These are phyloP conservation scores for Ia io DNA, from an alignment of 2,113 vertebrate genomes.

Conservation along the genomic window DNA sequence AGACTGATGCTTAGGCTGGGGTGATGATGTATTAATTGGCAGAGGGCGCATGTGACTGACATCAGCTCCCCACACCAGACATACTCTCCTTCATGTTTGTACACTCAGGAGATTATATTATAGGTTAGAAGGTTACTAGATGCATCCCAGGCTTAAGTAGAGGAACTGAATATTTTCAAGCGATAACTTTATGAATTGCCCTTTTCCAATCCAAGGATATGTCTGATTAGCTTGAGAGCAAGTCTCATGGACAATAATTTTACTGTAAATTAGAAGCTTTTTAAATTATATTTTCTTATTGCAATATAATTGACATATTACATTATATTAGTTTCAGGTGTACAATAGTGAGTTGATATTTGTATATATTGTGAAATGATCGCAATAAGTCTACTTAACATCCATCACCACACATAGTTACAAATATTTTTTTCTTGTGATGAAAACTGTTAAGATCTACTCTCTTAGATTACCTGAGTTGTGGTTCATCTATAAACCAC, in stretches of 20 bases:
- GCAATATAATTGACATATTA: background rate
- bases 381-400: background rate
- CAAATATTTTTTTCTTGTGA: background rate
- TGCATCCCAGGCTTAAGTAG: background rate
- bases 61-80: background rate
- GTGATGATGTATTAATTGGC: background rate
- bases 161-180: background rate
- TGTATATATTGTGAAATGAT: background rate
- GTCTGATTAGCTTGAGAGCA: background rate
- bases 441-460: background rate
- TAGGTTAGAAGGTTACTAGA: background rate
- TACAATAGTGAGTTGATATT: background rate
- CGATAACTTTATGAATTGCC: background rate
- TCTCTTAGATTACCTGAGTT: background rate
- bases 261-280: background rate
- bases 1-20: background rate
- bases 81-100: background rate
- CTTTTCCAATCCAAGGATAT: background rate
- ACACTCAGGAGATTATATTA: background rate
- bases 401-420: background rate
- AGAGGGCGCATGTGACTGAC: background rate
- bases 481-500: background rate
- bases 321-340: background rate
- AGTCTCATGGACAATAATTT: background rate
- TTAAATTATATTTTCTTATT: background rate